Conservation (phyloP, 1,140 invertebrate species). For the Homarus americanus region DNA sequence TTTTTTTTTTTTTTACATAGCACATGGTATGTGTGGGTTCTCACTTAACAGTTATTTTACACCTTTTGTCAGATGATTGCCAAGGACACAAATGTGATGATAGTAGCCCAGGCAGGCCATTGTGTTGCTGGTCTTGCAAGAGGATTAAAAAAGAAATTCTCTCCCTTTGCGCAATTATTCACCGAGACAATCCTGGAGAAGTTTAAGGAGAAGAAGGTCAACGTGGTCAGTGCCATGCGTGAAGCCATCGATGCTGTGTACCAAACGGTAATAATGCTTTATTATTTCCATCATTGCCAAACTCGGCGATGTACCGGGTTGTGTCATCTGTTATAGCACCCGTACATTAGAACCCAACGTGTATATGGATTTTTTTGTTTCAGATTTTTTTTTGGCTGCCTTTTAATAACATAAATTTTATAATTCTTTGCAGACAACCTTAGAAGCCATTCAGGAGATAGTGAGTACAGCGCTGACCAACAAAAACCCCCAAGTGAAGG, state of each 20-base stretch:
- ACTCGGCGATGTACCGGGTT: no score
- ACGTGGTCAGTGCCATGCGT: constrained; percentile 89
- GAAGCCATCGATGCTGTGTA: constrained; percentile 97
- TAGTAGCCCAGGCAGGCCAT: constrained; percentile 92
- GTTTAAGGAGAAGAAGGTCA: constrained; percentile 98
- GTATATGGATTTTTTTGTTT: no score
- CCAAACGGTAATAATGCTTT: constrained; percentile 82
- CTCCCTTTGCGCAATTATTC: constrained; percentile 88
- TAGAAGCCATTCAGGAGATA: constrained; percentile 94
- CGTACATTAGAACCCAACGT: no score
- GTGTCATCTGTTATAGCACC: no score
- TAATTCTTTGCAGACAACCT: constrained; percentile 83
- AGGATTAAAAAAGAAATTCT: constrained; percentile 93
- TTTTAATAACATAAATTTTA: no score
- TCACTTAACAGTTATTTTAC: constrained; percentile 14
- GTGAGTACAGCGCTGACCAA: constrained; percentile 90
- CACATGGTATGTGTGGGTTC: no score
- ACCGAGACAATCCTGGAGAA: constrained; percentile 92
- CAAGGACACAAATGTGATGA: constrained; percentile 97
- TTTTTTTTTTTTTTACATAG: no score
- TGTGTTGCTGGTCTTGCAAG: constrained; percentile 89
- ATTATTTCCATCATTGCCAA: neutral
- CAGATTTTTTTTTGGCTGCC: no score
- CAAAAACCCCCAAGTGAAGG: constrained; percentile 96
- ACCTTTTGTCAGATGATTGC: constrained; percentile 82